Conservation (phyloP, 1,140 invertebrate species). For the Dufourea novaeangliae region DNA sequence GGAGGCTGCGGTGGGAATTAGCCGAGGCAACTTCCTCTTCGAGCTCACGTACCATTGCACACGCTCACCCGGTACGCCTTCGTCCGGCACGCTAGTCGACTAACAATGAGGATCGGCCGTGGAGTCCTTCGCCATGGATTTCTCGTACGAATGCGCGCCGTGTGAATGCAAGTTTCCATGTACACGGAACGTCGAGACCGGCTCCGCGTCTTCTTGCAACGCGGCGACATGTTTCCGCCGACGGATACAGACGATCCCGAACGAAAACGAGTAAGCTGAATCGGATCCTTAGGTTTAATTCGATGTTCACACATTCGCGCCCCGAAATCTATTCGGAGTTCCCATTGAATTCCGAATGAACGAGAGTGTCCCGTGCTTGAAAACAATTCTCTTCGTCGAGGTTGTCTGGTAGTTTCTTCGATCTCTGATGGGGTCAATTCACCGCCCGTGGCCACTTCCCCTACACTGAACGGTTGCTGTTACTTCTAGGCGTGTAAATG, state of each 20-base stretch:
- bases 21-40: constrained; percentile 7
- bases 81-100: constrained; percentile 39
- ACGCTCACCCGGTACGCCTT: constrained; percentile 19
- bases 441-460: too few species aligned
- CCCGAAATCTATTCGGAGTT: neutral
- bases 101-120: constrained; percentile 55
- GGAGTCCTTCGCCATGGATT: constrained; percentile 34
- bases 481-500: too few species aligned
- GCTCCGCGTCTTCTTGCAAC: neutral
- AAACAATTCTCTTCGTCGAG: neutral
- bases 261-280: neutral
- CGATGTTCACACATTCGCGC: neutral
- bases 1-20: constrained; percentile 38
- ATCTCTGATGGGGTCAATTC: too few species aligned
- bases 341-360: constrained; percentile 15
- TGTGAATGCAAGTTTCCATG: constrained; percentile 41
- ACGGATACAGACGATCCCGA: constrained; percentile 1
- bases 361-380: neutral
- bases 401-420: too few species aligned
- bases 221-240: constrained; percentile 7
- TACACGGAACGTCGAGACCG: constrained; percentile 2
- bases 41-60: constrained; percentile 46
- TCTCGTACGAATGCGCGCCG: constrained; percentile 39
- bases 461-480: too few species aligned
- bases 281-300: constrained; percentile 16